Evolutionary conservation across 2,888 invertebrate species (phyloP), one percentile per base, ranked within the genome.

Genomic region (Rhagium mordax): DNA sequence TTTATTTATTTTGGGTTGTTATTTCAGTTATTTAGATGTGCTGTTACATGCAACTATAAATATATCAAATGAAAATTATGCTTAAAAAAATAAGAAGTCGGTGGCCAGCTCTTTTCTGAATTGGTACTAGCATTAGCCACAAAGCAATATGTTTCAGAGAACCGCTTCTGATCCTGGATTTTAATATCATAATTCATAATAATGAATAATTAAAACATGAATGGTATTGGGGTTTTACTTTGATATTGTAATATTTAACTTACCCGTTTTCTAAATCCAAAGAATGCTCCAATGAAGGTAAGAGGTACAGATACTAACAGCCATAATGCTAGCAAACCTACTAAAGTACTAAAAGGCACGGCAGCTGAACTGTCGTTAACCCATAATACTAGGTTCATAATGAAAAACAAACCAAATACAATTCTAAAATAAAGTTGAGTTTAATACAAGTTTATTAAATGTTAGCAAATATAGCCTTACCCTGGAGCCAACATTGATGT

Each of bases 291-390:
- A 78, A 98, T 93, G 88, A 99, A 99, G 1, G 98, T 98, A 75
- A 99, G 91, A 1, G 99, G 99, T 74, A 98, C 97, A 0, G 98
- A 98, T n/a, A 99, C 97, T 66, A 98, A 95, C 88, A 98, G 96
- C 99, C 99, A 99, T 24, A 99, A 91, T 0, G 97, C 96, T 74
- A 99, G 89, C 70, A 99, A 91, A 20, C 98, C 98, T 70, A 99
- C 89, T 68, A 99, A 90, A 2, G 99, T 99, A 69, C 96, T 96
- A 90, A 99, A 99, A 3, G 99, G 99, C 24, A 99, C 94, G 24
- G 99, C 96, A 0, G 98, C 99, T 5, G 98, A 98, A 81, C 98
- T 98, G 66, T 95, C 96, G 86, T 99, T 95, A 66, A 93, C 94
- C 99, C 98, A 99, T 74, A 99, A 90, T 67, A 99, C 94, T 82